Evolutionary conservation across 2,113 vertebrate species (phyloP).

Genomic region (Caranx ignobilis): DNA sequence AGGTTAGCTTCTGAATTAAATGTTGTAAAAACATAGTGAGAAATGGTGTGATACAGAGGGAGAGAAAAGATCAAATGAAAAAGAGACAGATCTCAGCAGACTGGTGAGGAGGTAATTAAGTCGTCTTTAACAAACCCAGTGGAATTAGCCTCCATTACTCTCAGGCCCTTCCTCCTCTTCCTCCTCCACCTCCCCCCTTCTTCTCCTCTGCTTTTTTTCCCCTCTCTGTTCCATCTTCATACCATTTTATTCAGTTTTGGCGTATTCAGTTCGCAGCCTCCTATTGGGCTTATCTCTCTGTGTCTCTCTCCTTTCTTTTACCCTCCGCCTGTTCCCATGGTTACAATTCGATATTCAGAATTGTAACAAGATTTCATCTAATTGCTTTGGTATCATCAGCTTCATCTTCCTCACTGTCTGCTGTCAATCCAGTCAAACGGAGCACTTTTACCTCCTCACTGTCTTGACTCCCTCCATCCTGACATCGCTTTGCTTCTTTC

Average conservation of each 20-base stretch:
- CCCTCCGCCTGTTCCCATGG: conserved; percentile 77
- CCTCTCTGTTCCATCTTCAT: not conserved
- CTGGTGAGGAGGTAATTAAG: conserved; percentile 77
- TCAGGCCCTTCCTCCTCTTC: conserved; percentile 6
- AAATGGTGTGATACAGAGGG: not conserved
- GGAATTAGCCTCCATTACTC: conserved; percentile 60
- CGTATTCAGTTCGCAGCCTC: conserved; percentile 25
- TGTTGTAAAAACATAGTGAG: conserved; percentile 34
- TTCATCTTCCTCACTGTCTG: not conserved
- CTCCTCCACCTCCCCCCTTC: conserved; percentile 25
- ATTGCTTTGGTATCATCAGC: not conserved
- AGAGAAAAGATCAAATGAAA: conserved; percentile 28
- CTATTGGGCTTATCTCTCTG: not conserved
- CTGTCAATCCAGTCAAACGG: not conserved
- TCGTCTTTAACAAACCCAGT: conserved; percentile 59
- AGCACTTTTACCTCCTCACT: not conserved
- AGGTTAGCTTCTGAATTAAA: conserved; percentile 66
- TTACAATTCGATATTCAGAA: conserved; percentile 71
- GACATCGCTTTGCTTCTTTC: too few relatives aligned
- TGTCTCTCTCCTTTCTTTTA: conserved; percentile 25
- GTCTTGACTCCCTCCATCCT: not conserved
- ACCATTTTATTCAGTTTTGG: conserved; percentile 14
- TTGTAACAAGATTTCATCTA: conserved; percentile 34
- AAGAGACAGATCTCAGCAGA: conserved; percentile 68
- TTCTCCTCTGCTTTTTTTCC: conserved; percentile 15